These are phyloP conservation scores for Pangasius sanitwongsei DNA, from an alignment of 2,797 vertebrate genomes.

Conservation along the genomic window DNA sequence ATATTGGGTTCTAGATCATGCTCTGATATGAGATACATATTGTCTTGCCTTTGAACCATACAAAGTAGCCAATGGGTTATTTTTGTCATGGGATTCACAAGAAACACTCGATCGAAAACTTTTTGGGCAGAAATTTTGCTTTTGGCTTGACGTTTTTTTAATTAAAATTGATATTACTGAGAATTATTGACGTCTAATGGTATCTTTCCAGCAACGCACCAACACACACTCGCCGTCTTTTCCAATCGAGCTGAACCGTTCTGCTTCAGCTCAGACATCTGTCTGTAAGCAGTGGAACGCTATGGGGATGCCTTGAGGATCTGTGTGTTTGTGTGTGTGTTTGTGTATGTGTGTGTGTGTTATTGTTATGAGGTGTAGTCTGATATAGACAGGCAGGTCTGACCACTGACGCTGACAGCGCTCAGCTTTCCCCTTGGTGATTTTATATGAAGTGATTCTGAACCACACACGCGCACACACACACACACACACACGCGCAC, in stretches of 20 bases:
- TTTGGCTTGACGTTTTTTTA: neutral
- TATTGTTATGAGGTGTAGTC: constrained; percentile 42
- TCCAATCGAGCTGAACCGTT: constrained; percentile 56
- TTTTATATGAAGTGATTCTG: constrained; percentile 26
- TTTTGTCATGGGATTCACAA: neutral
- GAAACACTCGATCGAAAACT: neutral
- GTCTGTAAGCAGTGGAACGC: constrained; percentile 78
- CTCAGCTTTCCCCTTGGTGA: constrained; percentile 59
- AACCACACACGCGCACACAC: constrained; percentile 6
- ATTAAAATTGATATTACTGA: neutral
- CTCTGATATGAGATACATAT: neutral
- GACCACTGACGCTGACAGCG: constrained; percentile 60
- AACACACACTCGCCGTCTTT: constrained; percentile 14
- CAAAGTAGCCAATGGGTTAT: neutral
- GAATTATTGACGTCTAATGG: neutral
- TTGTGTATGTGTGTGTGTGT: constrained; percentile 12
- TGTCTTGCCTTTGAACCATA: neutral
- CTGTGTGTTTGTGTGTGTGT: constrained; percentile 19
- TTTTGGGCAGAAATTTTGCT: neutral
- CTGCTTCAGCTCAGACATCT: constrained; percentile 80
- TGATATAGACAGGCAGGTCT: constrained; percentile 73
- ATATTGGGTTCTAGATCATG: neutral
- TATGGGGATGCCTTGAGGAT: constrained; percentile 66
- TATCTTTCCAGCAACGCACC: constrained; percentile 56
- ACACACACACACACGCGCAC: constrained; percentile 31